Conservation (phyloP, 2,797 vertebrate species). For the Sphenopsis melanotis region DNA sequence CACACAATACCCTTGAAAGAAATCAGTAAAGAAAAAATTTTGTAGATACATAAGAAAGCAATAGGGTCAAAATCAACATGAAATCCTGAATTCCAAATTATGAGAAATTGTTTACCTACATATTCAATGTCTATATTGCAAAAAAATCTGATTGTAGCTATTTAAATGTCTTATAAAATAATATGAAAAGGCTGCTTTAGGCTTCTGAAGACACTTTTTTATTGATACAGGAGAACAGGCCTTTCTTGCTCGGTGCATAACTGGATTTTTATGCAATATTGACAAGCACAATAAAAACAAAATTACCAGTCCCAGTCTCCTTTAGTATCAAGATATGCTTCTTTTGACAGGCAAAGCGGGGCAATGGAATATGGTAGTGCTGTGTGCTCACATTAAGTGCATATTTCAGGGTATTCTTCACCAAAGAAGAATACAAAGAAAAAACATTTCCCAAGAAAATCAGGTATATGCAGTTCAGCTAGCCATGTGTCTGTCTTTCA, state of each 20-base stretch:
- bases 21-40: background rate
- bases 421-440: background rate
- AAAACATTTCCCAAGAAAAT: background rate
- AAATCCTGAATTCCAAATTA: background rate
- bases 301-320: background rate
- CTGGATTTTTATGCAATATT: background rate
- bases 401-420: background rate
- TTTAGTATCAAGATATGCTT: background rate
- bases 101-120: background rate
- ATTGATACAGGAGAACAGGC: background rate
- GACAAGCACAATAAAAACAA: background rate
- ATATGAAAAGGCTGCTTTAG: background rate
- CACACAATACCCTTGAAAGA: background rate
- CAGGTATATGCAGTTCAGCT: background rate
- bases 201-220: background rate
- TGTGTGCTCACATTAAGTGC: background rate
- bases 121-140: background rate
- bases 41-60: background rate
- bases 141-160: background rate
- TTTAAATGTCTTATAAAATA: background rate
- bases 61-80: background rate
- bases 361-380: background rate
- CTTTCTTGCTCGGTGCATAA: background rate
- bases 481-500: background rate
- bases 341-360: background rate